Evolutionary conservation across 35 echinoderm and acorn worm genomes (phyloP), one percentile per base, ranked within the genome.

Genomic region (Patiria miniata): DNA sequence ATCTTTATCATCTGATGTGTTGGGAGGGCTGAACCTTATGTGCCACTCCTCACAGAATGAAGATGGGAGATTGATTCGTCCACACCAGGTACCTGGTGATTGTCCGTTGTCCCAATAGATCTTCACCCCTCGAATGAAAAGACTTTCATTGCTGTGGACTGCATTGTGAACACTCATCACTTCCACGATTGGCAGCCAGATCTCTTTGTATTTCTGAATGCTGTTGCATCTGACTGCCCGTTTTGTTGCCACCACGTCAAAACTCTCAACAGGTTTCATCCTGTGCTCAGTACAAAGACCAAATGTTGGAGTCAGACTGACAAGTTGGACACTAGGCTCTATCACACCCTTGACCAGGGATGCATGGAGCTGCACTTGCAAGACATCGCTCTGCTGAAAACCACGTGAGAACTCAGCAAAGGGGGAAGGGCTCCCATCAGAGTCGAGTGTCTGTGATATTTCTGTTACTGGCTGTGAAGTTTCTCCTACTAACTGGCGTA

Each of bases 231-330:
- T 57, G 2, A 39, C 44, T 23, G 89, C 85, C 12, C 86, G 52
- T 37, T 59, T 85, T 17, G 83, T 77, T 19, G 92, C 89, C 16
- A 94, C 39, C 42, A 83, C 85, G 16, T 86, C 60, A 73, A 98
- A 98, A 61, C 92, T 92, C n/a, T 77, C 23, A 21, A 94, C 77
- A 1, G 96, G 96, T 23, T 94, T 16, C 51, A 36, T 47, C 5
- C 96, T 79, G 84, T 98, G 96, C 56, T 98, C 92, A 18, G 80
- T 28, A 42, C 95, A 98, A n/a, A 98, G 53, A 59, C 81, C 86
- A 0, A 89, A 39, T 28, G 84, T 80, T 18, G 91, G 89, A 9
- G 95, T 98, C 47, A 94, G 22, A 61, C 91, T 98, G 78, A 98
- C 76, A 2, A 88, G 82, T 76, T 98, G 95, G 15, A 91, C 38